Evolutionary conservation across 2,888 invertebrate species (phyloP), one percentile per base, ranked within the genome.

Genomic region (Minunthozetes semirufus): DNA sequence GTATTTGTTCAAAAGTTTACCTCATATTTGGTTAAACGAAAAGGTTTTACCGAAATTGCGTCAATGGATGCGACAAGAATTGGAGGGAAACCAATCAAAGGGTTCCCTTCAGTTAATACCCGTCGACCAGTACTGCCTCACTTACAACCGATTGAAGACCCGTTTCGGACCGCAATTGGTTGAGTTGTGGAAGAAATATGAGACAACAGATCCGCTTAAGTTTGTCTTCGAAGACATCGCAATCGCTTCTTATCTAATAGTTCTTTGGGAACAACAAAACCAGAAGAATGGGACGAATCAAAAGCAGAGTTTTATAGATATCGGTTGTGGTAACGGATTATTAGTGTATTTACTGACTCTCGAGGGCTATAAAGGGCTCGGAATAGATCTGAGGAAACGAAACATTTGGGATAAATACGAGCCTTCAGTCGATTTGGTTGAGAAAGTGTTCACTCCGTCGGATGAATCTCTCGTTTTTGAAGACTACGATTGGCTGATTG

Each of bases 261-360:
- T 90, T 1, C 81, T 95, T 0, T 96, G 94, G 94, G 86, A 88
- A 79, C 82, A 85, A 68, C 87, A 88, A 78, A 83, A 86, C 75
- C 80, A 81, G 8, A 80, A 82, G n/a, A 83, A 80, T 38, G 83
- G 84, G 61, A 77, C 82, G 5, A 78, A 80, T 66, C 79, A 82
- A 76, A 81, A 80, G 72, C 88, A 87, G 80, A 86, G 86, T 3
- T 98, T 97, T 86, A 88, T 95, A 0, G 98, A 99, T 84, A 86
- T 97, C 73, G 98, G 99, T 0, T 99, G 98, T 86, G 98, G 99
- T 0, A 99, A 99, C 86, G 99, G 99, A 17, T 85, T 97, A 33
- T 84, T 98, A 11, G 94, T 94, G 1, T 89, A 92, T 82, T 89
- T 97, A 78, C 85, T 98, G 17, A 87, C 87, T 66, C 87, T 87